Conservation (phyloP, 2,113 vertebrate genomes). For the Caretta caretta region DNA sequence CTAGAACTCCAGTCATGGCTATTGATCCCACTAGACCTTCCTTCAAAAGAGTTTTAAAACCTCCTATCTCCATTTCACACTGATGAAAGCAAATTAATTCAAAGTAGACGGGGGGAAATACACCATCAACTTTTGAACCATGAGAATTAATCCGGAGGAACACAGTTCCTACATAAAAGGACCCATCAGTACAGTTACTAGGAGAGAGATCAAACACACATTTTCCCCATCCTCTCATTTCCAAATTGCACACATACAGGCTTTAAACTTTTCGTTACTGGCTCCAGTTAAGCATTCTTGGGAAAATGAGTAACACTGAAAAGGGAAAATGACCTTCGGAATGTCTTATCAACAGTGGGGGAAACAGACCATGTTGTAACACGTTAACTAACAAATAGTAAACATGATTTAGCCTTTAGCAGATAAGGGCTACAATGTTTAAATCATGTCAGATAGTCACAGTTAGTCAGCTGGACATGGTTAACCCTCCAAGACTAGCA, state of each 20-base stretch:
- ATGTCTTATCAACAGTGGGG: not conserved
- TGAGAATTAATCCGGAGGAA: not conserved
- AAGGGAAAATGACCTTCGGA: not conserved
- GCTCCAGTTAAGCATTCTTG: not conserved
- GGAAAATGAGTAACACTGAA: not conserved
- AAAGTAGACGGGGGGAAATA: not conserved
- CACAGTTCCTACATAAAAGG: not conserved
- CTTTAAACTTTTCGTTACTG: not conserved
- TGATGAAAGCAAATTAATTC: not conserved
- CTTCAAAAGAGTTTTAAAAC: not conserved
- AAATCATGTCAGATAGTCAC: not conserved
- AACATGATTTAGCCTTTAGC: not conserved
- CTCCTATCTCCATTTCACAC: not conserved
- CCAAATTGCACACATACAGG: not conserved
- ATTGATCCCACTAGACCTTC: not conserved
- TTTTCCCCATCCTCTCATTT: not conserved
- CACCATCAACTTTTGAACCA: not conserved
- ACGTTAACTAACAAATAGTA: not conserved
- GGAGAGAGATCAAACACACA: not conserved
- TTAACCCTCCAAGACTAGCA: not conserved
- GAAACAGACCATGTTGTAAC: not conserved
- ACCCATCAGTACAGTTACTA: fast-evolving
- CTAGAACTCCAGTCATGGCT: not conserved
- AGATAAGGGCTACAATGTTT: not conserved
- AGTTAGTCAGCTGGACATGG: not conserved